phyloP scores from a whole-genome alignment of 2,888 invertebrate genomes.

The Cecidostiba fungosa region DNA sequence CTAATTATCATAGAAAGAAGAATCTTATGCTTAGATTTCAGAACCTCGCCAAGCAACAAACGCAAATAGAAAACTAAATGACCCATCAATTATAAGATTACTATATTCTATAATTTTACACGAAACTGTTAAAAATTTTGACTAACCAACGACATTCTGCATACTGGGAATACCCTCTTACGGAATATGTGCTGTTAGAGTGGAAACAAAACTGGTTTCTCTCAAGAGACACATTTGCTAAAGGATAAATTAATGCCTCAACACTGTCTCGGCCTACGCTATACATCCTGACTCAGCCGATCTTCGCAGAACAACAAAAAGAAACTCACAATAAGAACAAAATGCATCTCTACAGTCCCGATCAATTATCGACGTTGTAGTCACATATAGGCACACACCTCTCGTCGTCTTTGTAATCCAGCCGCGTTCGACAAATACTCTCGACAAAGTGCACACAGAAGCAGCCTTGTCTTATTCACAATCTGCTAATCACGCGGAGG shows the following conservation, averaged over 20 bases:
- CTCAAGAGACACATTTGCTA: not conserved
- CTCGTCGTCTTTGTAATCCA: not conserved
- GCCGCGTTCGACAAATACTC: not conserved
- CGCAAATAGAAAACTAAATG: too few relatives aligned
- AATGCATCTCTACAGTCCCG: not conserved
- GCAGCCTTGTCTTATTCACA: not conserved
- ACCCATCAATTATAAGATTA: too few relatives aligned
- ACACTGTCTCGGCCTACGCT: not conserved
- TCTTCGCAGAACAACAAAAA: not conserved
- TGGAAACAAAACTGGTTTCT: not conserved
- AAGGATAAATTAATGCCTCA: not conserved
- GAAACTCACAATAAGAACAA: not conserved
- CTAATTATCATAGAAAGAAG: too few relatives aligned
- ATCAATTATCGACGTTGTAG: not conserved
- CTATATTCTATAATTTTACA: too few relatives aligned
- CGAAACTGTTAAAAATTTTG: not conserved
- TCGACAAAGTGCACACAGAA: not conserved
- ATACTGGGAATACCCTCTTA: not conserved
- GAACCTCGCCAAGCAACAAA: too few relatives aligned
- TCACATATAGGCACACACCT: not conserved
- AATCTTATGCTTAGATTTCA: too few relatives aligned
- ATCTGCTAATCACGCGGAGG: not conserved
- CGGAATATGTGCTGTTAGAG: not conserved
- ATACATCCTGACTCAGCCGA: not conserved
- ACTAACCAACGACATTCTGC: not conserved